phyloP scores from a whole-genome alignment of 2,113 vertebrate genomes.

The Bujurquina vittata region DNA sequence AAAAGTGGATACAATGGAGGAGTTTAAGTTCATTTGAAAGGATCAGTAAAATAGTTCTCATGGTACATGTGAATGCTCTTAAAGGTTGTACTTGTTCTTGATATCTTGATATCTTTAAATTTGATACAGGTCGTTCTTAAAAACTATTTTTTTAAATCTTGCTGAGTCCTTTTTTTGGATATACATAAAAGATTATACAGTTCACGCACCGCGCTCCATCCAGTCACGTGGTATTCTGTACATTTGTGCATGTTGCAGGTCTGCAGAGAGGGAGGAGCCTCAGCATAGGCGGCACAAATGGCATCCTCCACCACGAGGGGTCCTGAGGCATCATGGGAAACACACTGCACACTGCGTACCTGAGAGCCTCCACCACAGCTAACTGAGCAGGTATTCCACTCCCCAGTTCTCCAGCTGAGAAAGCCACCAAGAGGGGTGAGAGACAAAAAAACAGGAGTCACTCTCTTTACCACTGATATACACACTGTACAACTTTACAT shows the following conservation, averaged over 20 bases:
- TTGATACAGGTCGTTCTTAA: too few species aligned
- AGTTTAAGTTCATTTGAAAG: too few species aligned
- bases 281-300: conserved; percentile 80
- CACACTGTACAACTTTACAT: neutral
- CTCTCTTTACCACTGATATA: fast-evolving
- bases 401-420: conserved; percentile 87
- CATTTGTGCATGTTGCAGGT: conserved; percentile 88
- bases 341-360: conserved; percentile 87
- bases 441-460: neutral
- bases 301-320: conserved; percentile 80
- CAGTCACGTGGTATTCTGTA: conserved; percentile 75
- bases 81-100: neutral
- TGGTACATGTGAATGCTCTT: neutral
- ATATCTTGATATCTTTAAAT: neutral
- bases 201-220: conserved; percentile 86
- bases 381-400: conserved; percentile 89
- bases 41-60: neutral
- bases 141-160: too few species aligned
- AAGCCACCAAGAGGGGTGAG: neutral
- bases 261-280: conserved; percentile 83
- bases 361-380: conserved; percentile 90
- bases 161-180: neutral
- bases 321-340: conserved; percentile 78
- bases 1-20: neutral
- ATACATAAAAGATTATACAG: neutral